Evolutionary conservation across 2,113 vertebrate species (phyloP).

Genomic region (Istiophorus platypterus): DNA sequence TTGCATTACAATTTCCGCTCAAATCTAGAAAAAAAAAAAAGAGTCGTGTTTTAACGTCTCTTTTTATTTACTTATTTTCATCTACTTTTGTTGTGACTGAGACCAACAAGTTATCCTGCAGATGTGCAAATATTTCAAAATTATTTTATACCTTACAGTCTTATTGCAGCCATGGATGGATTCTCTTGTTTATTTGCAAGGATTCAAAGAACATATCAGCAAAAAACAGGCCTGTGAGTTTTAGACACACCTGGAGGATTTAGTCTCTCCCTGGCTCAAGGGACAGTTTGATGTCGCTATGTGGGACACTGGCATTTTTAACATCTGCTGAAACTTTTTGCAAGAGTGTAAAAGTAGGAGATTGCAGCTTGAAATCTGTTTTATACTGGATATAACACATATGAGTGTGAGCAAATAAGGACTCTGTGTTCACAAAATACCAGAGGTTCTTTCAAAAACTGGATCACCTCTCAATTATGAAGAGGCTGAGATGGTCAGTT

Average conservation of each 20-base stretch:
- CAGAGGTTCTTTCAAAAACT: constrained; percentile 15
- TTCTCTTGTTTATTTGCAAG: constrained; percentile 14
- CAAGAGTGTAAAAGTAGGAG: constrained; percentile 4
- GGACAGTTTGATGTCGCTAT: not conserved
- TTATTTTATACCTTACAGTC: not conserved
- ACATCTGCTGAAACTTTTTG: constrained; percentile 24
- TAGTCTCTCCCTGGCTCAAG: not conserved
- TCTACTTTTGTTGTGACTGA: not conserved
- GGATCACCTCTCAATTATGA: constrained; percentile 20
- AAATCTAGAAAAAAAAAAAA: no score
- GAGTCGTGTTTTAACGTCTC: no score
- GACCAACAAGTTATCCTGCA: not conserved
- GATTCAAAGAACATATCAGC: constrained; percentile 9
- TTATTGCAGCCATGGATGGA: not conserved
- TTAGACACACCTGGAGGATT: constrained; percentile 11
- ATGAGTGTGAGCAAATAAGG: not conserved
- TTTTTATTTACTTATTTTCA: not conserved
- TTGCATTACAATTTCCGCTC: no score
- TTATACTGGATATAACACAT: not conserved
- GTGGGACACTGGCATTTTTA: not conserved
- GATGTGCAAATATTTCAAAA: constrained; percentile 6
- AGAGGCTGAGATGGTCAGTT: constrained; percentile 28
- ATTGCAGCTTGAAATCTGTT: not conserved
- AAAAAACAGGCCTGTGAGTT: constrained; percentile 22
- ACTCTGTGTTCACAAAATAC: constrained; percentile 4